A percentile compares a stretch with the other conserved stretches of the same genome.
phyloP scores from a whole-genome alignment of 2,113 vertebrate species.

The Ellobius talpinus region DNA sequence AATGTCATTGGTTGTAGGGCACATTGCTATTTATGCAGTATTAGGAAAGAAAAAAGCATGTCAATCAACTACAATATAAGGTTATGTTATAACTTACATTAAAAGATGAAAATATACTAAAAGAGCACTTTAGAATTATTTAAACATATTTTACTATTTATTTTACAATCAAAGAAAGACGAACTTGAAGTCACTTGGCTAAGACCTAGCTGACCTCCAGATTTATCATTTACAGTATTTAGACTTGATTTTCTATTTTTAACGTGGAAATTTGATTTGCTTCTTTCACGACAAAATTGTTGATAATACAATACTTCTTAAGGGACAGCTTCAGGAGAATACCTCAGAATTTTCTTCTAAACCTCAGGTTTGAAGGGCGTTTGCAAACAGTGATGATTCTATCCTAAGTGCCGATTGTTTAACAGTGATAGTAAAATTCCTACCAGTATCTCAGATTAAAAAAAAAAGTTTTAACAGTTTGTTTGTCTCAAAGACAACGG shows the following conservation, averaged over 20 bases:
- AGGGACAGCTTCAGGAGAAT: background rate
- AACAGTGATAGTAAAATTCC: background rate
- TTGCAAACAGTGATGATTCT: background rate
- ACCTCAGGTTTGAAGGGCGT: fast-evolving
- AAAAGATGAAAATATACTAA: background rate
- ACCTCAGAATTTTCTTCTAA: background rate
- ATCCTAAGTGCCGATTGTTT: background rate
- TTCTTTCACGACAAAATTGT: background rate
- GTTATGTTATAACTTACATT: background rate
- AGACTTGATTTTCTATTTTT: background rate
- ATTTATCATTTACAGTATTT: background rate
- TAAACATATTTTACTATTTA: background rate
- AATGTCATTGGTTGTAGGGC: background rate
- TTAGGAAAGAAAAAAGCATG: background rate
- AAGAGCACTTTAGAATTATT: background rate
- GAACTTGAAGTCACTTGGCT: background rate
- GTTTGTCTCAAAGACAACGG: background rate
- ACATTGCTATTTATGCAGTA: background rate
- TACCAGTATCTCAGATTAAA: background rate
- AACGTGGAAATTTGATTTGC: background rate
- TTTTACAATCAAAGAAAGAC: background rate
- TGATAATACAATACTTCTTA: background rate
- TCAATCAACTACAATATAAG: background rate
- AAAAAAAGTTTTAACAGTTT: background rate
- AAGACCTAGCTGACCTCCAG: background rate